Evolutionary conservation across 2,888 invertebrate genomes (phyloP).

Genomic region (Rambutsinella grinnellia): DNA sequence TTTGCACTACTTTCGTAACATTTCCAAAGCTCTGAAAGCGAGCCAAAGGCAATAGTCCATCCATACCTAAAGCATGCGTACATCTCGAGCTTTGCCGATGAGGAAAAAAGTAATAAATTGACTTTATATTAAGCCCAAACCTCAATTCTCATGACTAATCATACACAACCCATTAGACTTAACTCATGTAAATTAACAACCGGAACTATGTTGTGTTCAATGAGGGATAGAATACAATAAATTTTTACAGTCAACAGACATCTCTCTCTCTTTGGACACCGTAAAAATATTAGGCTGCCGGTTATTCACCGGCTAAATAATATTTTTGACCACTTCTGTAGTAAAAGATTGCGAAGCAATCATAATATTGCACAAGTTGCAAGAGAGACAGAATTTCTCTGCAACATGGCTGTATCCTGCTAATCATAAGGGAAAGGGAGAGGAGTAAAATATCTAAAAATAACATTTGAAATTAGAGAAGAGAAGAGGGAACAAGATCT

Average conservation of each 20-base stretch:
- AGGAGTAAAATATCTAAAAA: no score
- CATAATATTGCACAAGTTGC: not conserved
- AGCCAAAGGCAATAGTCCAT: slow-evolving; percentile 27
- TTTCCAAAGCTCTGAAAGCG: no score
- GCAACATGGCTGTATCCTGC: no score
- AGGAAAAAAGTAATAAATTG: no score
- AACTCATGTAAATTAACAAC: slow-evolving; percentile 21
- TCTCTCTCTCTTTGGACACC: not conserved
- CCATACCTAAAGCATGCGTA: no score
- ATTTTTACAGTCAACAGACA: no score
- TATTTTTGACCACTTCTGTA: not conserved
- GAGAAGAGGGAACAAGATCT: no score
- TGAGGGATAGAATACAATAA: slow-evolving; percentile 32
- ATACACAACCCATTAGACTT: not conserved
- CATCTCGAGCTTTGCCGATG: no score
- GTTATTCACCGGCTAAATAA: not conserved
- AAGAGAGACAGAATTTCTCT: not conserved
- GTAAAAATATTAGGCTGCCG: not conserved
- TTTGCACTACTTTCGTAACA: not conserved
- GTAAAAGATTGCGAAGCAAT: not conserved
- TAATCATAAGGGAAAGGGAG: no score
- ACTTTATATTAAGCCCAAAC: no score
- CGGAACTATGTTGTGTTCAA: slow-evolving; percentile 27
- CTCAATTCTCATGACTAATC: no score
- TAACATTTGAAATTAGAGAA: no score